Evolutionary conservation across 2,797 vertebrate species (phyloP).

Genomic region (Garrulus glandarius): DNA sequence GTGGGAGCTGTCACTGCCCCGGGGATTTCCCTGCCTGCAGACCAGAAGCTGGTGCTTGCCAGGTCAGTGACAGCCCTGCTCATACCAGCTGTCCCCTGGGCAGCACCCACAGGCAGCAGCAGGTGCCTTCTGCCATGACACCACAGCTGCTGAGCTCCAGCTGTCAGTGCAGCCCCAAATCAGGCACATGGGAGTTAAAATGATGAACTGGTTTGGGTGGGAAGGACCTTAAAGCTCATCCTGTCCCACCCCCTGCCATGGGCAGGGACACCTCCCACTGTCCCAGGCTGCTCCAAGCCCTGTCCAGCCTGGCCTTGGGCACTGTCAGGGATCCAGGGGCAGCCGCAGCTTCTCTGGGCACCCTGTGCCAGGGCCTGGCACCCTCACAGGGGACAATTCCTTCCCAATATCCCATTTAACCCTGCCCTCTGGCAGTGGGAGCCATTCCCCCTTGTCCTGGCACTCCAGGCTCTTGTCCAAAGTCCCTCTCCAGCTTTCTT

Average conservation of each 20-base stretch:
- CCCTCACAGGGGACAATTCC: neutral
- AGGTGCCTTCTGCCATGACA: neutral
- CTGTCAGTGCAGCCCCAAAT: neutral
- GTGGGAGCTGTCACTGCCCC: neutral
- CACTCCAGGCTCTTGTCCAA: neutral
- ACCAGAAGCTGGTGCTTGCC: slow-evolving; percentile 84
- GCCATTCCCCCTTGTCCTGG: neutral
- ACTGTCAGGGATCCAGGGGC: neutral
- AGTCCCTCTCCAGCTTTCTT: neutral
- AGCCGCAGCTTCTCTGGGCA: neutral
- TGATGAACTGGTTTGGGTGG: neutral
- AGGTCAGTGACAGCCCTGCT: slow-evolving; percentile 73
- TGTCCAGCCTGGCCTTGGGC: neutral
- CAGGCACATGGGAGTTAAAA: neutral
- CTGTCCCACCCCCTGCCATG: neutral
- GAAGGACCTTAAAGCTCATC: neutral
- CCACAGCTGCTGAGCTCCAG: neutral
- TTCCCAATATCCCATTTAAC: no score
- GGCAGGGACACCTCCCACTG: neutral
- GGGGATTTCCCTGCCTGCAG: slow-evolving; percentile 52
- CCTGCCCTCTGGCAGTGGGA: neutral
- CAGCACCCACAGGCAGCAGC: neutral
- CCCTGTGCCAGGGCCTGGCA: neutral
- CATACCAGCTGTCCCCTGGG: fast-evolving
- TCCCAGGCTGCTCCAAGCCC: neutral